Evolutionary conservation across 2,888 invertebrate species (phyloP).

Genomic region (Acanthosepion lycidas): DNA sequence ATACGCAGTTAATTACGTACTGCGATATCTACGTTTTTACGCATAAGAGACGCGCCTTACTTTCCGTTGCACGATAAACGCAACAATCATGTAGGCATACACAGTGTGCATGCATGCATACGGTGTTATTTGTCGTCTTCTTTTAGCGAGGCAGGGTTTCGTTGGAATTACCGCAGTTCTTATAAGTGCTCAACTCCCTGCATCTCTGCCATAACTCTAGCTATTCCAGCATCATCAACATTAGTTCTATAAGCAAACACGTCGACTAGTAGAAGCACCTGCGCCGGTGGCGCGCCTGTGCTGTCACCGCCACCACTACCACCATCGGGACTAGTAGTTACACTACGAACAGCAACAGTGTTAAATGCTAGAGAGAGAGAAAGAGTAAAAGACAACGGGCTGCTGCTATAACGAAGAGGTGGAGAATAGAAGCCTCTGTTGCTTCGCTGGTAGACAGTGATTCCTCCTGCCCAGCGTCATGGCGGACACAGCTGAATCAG

Average conservation of each 20-base stretch:
- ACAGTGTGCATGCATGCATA: too few relatives aligned
- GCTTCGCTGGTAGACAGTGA: slow-evolving; percentile 38
- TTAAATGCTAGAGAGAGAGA: background rate
- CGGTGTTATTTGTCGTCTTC: too few relatives aligned
- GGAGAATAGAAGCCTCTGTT: slow-evolving; percentile 25
- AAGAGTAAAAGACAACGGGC: background rate
- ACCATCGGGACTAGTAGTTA: background rate
- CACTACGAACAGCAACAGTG: background rate
- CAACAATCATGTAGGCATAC: too few relatives aligned
- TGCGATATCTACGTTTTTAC: too few relatives aligned
- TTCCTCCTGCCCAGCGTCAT: slow-evolving; percentile 57
- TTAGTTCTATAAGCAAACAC: slow-evolving; percentile 11
- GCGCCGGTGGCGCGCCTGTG: background rate
- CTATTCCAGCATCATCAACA: background rate
- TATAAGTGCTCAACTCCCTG: background rate
- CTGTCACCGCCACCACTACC: background rate
- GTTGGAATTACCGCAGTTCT: background rate
- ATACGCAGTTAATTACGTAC: too few relatives aligned
- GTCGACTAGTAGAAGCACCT: slow-evolving; percentile 7
- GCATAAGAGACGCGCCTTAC: too few relatives aligned
- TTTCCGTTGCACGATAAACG: too few relatives aligned
- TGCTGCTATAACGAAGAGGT: slow-evolving; percentile 36
- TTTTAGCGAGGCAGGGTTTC: background rate
- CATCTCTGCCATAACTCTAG: slow-evolving; percentile 15
- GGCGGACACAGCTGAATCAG: slow-evolving; percentile 77